Evolutionary conservation across 2,797 vertebrate genomes (phyloP).

Genomic region (Anabacerthia variegaticeps): DNA sequence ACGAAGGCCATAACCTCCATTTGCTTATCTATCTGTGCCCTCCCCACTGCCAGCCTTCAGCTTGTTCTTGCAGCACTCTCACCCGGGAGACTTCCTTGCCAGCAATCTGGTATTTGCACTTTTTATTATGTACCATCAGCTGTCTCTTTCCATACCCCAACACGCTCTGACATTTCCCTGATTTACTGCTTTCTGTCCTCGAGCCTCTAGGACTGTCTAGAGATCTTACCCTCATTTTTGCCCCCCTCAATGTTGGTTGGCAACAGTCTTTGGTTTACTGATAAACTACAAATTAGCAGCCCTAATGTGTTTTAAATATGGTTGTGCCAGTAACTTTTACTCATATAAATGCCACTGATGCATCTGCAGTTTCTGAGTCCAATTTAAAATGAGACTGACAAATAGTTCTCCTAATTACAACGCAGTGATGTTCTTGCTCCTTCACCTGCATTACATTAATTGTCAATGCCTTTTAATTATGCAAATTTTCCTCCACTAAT

Average conservation of each 20-base stretch:
- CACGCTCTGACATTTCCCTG: neutral
- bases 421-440: neutral
- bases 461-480: constrained; percentile 42
- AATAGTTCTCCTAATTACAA: neutral
- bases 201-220: neutral
- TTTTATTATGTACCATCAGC: neutral
- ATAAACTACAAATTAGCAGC: neutral
- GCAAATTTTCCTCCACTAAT: neutral
- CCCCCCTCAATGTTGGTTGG: neutral
- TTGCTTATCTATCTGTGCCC: neutral
- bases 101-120: neutral
- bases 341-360: neutral
- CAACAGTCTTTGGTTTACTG: neutral
- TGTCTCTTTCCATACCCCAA: neutral
- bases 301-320: neutral
- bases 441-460: neutral
- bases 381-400: constrained; percentile 1
- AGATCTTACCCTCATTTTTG: neutral
- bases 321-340: neutral
- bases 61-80: neutral
- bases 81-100: neutral
- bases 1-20: neutral
- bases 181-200: neutral
- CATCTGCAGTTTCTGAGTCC: neutral
- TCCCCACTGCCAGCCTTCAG: neutral